Conservation (phyloP, 2,113 vertebrate species). For the Aegotheles bennettii region DNA sequence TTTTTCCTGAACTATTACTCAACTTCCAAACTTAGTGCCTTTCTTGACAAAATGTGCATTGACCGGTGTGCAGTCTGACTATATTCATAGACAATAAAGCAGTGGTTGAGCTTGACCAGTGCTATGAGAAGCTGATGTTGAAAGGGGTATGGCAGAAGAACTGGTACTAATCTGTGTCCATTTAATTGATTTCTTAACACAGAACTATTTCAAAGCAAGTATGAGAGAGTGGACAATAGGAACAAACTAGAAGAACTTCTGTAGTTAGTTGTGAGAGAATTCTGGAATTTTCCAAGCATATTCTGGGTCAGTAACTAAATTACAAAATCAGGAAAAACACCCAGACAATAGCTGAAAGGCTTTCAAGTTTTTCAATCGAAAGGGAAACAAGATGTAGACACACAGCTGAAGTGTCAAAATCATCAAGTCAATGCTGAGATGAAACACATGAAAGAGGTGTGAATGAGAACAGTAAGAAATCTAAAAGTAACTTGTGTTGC, state of each 20-base stretch:
- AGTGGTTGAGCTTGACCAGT: not conserved
- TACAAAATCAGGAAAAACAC: not conserved
- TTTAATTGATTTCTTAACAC: not conserved
- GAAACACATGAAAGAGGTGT: not conserved
- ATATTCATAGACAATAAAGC: not conserved
- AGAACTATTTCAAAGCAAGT: not conserved
- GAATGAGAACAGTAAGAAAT: not conserved
- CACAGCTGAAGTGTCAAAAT: not conserved
- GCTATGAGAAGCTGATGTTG: not conserved
- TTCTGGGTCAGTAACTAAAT: not conserved
- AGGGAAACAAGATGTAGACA: not conserved
- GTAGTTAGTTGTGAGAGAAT: not conserved
- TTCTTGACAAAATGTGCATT: not conserved
- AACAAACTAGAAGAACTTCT: not conserved
- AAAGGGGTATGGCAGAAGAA: not conserved
- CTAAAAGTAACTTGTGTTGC: not conserved
- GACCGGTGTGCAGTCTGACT: not conserved
- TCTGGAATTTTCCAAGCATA: not conserved
- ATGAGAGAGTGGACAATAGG: not conserved
- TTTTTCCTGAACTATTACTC: not conserved
- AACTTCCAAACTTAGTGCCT: not conserved
- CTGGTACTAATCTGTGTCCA: rapidly evolving
- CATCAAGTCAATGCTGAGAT: not conserved
- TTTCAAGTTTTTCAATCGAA: not conserved
- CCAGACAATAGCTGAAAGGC: not conserved